Evolutionary conservation across 2,888 invertebrate genomes (phyloP), one percentile per base, ranked within the genome.

Genomic region (Lissocephala sabroskyi): DNA sequence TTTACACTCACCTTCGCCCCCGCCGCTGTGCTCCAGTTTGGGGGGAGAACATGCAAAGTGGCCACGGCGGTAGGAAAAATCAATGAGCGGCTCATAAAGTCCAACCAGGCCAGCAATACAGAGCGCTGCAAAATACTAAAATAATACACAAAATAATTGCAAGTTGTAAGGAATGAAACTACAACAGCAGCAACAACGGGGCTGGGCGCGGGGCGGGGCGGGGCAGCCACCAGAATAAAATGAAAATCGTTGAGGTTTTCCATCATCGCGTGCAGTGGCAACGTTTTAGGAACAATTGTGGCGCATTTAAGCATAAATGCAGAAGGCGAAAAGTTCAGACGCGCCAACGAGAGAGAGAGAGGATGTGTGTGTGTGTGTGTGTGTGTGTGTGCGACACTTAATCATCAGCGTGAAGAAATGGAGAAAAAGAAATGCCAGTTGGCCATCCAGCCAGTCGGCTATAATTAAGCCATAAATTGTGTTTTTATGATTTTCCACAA

Each of bases 381-480:
- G 41, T 41, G 41, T 39, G 39, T 14, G 50, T 49, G 52, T 61
- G 71, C 63, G 59, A 65, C 74, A 70, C 62, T 76, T 70, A 76
- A 70, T 76, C 77, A 70, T 62, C 59, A 62, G 77, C 70, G 77
- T 76, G 76, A 68, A n/a, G n/a, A n/a, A 68, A 66, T 73, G 61
- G 52, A 63, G 52, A 67, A 59, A 60, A 63, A 56, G 73, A 71
- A 73, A 73, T 67, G 68, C 47, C 39, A 33, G 32, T 51, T 29
- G 39, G 39, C 49, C 39, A 17, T 17, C 37, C 37, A 37, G 18
- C n/a, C 18, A 37, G 33, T 41, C 48, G 35, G 46, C 45, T 79
- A 65, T 78, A 79, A 79, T 80, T 80, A 79, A 79, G 79, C 62
- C 68, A 79, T 79, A 79, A 79, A 79, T 79, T 79, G 59, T 56